Base-by-base conservation (phyloP, 2,797 vertebrate genomes). In the Artibeus lituratus region DNA sequence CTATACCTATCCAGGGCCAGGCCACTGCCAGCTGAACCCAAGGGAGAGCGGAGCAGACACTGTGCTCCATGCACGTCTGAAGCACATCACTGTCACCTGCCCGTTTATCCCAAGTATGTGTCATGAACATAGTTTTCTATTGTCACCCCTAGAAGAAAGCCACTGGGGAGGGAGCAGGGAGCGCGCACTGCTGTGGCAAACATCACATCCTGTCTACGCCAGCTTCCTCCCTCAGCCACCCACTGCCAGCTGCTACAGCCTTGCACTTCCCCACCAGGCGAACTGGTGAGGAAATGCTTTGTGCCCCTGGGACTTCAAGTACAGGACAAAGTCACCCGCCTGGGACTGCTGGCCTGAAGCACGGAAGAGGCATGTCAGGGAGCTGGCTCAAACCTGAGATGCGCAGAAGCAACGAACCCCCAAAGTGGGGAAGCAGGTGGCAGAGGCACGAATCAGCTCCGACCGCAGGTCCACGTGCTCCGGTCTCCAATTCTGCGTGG, bases 161-260 rank as follows among this genome's bases (percentile, higher is more conserved):
- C 39, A 59, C 12, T 67, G 42, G n/a, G 19, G 32, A 80, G 1
- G 11, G 5, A 22, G 16, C 4, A 3, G 12, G 21, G 12, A 18
- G 88, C 10, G 9, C 44, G 37, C 1, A 0, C 8, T 37, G 24
- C 11, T 42, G 47, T 76, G 47, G 62, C 22, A 82, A 70, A 74
- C 57, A 18, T 82, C 49, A 55, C 62, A 59, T 94, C 93, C 92
- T 3, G 47, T 91, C 92, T 84, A 91, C 5, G 26, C 74, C 59
- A 90, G 67, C 80, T 93, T 97, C 92, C 92, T 92, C 57, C 35
- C 62, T 73, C 44, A 87, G 55, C 62, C 78, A 85, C 72, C 67
- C 65, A 84, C 74, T 29, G 35, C 69, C 90, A 86, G 78, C 35
- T 81, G 87, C 86, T 47, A 51, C 0, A 37, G 96, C 42, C 26